A percentile compares a stretch with the other conserved stretches of the same genome.
Conservation (phyloP, 2,888 invertebrate species). For the Eristalinus sepulchralis region DNA sequence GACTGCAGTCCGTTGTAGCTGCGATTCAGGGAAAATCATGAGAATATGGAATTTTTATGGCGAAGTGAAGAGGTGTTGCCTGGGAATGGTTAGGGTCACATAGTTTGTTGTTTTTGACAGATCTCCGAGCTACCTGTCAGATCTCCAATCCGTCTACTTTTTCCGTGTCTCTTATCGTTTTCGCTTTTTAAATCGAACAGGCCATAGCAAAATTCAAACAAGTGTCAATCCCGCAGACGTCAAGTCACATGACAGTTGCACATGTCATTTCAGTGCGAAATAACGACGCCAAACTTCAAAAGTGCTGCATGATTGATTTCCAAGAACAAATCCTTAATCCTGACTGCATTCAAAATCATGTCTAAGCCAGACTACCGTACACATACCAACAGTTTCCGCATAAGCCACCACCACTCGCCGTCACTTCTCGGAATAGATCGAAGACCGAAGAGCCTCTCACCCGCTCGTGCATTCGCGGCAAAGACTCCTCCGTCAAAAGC, state of each 20-base stretch:
- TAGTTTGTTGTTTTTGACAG: too few species aligned
- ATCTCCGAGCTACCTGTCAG: too few species aligned
- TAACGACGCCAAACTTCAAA: background rate
- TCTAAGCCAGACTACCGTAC: constrained; percentile 51
- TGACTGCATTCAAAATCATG: constrained; percentile 61
- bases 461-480: constrained; percentile 41
- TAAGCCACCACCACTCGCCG: background rate
- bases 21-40: background rate
- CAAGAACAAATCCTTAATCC: constrained; percentile 38
- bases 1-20: too few species aligned
- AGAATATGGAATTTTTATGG: background rate
- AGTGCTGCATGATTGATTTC: constrained; percentile 13
- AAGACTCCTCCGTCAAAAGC: constrained; percentile 17
- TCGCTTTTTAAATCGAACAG: background rate
- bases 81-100: background rate
- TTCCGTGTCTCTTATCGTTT: too few species aligned
- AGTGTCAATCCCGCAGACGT: background rate
- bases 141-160: too few species aligned
- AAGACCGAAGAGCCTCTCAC: background rate
- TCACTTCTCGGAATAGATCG: constrained; percentile 39
- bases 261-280: background rate
- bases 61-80: background rate
- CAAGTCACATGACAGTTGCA: background rate
- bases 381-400: constrained; percentile 31
- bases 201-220: too few species aligned